Evolutionary conservation across 1,140 invertebrate genomes (phyloP).

Genomic region (Hylaeus anthracinus): DNA sequence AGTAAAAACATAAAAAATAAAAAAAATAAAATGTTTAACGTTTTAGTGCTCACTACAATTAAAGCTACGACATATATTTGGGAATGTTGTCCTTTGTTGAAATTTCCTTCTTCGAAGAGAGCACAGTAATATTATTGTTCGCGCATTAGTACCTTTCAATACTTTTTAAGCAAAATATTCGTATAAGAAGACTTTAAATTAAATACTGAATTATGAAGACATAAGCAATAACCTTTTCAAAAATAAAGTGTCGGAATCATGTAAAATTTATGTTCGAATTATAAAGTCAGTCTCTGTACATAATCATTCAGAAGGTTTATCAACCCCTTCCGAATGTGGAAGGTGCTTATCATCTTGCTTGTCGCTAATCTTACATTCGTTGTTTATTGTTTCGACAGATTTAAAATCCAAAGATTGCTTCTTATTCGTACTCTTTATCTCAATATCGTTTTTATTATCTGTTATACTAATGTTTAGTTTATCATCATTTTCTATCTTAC

Average conservation of each 20-base stretch:
- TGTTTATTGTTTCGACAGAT: not conserved
- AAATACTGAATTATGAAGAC: not conserved
- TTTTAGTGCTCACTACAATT: constrained; percentile 19
- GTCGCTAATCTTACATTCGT: not conserved
- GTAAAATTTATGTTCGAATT: not conserved
- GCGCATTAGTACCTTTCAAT: not conserved
- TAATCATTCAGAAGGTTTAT: constrained; percentile 1
- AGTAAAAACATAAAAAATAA: constrained; percentile 32
- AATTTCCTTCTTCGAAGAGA: constrained; percentile 8
- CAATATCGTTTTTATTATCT: not conserved
- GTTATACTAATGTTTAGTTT: not conserved
- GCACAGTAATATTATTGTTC: constrained; percentile 1
- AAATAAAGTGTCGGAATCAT: not conserved
- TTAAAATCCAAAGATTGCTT: not conserved
- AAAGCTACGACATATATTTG: constrained; percentile 45
- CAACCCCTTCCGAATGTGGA: not conserved
- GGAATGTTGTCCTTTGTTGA: constrained; percentile 52
- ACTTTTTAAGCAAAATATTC: constrained; percentile 12
- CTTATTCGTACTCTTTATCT: not conserved
- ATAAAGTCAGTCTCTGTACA: constrained; percentile 9
- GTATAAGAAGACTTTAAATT: not conserved
- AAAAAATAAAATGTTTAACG: constrained; percentile 29
- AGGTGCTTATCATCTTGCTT: not conserved
- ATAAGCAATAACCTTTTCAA: not conserved
- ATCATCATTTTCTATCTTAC: not conserved